Percentiles rank a stretch among this genome's conserved stretches.
phyloP scores from a whole-genome alignment of 2,113 vertebrate species.

The Eurystomus gularis region DNA sequence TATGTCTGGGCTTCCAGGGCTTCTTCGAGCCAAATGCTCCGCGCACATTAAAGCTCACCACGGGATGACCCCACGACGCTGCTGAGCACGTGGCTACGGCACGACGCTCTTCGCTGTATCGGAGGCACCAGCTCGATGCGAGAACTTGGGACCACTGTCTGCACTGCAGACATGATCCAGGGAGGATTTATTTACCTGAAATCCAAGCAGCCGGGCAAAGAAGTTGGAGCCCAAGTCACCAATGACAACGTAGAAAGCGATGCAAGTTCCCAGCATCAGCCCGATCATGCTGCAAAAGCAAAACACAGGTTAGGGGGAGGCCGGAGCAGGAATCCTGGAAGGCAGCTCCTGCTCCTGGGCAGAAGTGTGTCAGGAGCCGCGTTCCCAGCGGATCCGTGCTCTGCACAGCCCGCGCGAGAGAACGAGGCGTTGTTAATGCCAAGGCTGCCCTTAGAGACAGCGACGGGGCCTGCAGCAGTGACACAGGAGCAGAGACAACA shows the following conservation, averaged over 20 bases:
- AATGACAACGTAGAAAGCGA: conserved; percentile 97
- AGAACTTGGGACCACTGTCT: not conserved
- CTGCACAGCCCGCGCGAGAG: too few species aligned
- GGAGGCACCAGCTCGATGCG: not conserved
- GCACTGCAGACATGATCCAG: not conserved
- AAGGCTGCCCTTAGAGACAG: not conserved
- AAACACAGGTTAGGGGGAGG: not conserved
- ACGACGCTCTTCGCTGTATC: not conserved
- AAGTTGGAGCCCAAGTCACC: conserved; percentile 95
- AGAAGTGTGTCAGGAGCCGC: not conserved
- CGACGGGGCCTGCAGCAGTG: not conserved
- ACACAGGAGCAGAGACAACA: not conserved
- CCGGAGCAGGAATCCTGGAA: not conserved
- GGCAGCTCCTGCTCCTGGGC: not conserved
- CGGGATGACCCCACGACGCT: not conserved
- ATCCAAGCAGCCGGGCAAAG: conserved; percentile 88
- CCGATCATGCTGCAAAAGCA: conserved; percentile 87
- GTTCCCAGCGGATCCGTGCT: not conserved
- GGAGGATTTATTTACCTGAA: conserved; percentile 79
- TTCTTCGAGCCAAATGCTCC: not conserved
- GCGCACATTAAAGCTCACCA: not conserved
- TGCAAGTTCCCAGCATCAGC: conserved; percentile 96
- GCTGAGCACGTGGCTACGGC: not conserved
- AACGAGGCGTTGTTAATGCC: not conserved
- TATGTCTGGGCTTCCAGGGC: not conserved